These are phyloP conservation scores for Chlorocebus sabaeus DNA, from an alignment of 2,113 vertebrate species.

Conservation along the genomic window DNA sequence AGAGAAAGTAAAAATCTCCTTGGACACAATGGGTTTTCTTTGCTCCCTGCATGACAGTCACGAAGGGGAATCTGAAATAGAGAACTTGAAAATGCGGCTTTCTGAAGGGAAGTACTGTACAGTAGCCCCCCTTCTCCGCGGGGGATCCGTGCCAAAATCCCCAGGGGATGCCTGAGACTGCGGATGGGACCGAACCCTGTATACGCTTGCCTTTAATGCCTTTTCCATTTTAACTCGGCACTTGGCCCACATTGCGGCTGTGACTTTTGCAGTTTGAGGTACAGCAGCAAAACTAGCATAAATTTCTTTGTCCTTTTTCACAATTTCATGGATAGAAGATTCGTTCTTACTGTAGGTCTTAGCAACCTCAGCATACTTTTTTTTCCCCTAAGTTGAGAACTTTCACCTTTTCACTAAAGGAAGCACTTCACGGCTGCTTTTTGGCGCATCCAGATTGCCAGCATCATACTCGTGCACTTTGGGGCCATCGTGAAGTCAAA, in stretches of 20 bases:
- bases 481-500: neutral
- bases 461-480: neutral
- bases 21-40: neutral
- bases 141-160: too few relatives aligned
- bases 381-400: neutral
- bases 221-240: neutral
- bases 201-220: neutral
- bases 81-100: neutral
- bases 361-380: neutral
- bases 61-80: neutral
- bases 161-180: neutral
- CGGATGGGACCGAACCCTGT: too few relatives aligned
- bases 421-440: neutral
- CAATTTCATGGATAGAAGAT: neutral
- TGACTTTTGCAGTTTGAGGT: neutral
- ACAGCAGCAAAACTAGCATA: neutral
- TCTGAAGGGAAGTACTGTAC: neutral
- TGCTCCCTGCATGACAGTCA: neutral
- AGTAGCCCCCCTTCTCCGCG: too few relatives aligned
- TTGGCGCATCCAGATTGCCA: neutral
- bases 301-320: neutral
- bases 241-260: neutral
- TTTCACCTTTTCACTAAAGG: neutral
- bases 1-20: neutral
- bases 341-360: neutral